Evolutionary conservation across 2,888 invertebrate species (phyloP).

Genomic region (Dorcus parallelipipedus): DNA sequence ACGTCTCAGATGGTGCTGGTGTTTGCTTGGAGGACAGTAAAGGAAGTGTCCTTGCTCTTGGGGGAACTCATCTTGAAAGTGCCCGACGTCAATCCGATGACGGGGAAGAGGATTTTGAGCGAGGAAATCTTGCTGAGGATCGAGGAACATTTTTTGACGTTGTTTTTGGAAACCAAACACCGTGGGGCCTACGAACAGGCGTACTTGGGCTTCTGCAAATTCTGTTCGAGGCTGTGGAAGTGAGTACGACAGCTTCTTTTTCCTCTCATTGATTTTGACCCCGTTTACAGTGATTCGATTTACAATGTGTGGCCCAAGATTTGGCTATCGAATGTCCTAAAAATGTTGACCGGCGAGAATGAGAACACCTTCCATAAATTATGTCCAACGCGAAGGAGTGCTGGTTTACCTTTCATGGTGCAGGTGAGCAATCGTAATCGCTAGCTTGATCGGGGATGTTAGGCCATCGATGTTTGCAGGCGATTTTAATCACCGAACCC

Average conservation of each 20-base stretch:
- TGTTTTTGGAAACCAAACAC: conserved; percentile 79
- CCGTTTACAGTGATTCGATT: no score
- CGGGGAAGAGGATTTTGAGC: conserved; percentile 45
- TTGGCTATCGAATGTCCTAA: conserved; percentile 63
- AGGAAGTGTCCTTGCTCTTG: conserved; percentile 75
- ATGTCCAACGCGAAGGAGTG: conserved; percentile 85
- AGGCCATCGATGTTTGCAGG: conserved; percentile 51
- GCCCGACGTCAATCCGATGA: conserved; percentile 44
- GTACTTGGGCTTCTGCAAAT: conserved; percentile 78
- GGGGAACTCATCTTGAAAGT: conserved; percentile 58
- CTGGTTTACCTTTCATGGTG: conserved; percentile 90
- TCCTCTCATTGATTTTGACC: background rate
- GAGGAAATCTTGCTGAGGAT: conserved; percentile 55
- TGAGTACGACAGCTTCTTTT: conserved; percentile 31
- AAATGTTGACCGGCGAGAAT: conserved; percentile 53
- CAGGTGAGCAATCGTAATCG: conserved; percentile 53
- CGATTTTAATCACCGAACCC: conserved; percentile 72
- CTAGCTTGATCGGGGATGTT: background rate
- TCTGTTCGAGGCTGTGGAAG: conserved; percentile 69
- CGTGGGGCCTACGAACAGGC: conserved; percentile 97
- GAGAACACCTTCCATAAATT: conserved; percentile 52
- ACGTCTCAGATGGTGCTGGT: conserved; percentile 85
- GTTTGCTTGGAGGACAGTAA: conserved; percentile 91
- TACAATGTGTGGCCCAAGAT: conserved; percentile 52
- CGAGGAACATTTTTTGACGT: conserved; percentile 63